These are phyloP conservation scores for Meloe dianella DNA, from an alignment of 2,888 invertebrate species.

Conservation along the genomic window DNA sequence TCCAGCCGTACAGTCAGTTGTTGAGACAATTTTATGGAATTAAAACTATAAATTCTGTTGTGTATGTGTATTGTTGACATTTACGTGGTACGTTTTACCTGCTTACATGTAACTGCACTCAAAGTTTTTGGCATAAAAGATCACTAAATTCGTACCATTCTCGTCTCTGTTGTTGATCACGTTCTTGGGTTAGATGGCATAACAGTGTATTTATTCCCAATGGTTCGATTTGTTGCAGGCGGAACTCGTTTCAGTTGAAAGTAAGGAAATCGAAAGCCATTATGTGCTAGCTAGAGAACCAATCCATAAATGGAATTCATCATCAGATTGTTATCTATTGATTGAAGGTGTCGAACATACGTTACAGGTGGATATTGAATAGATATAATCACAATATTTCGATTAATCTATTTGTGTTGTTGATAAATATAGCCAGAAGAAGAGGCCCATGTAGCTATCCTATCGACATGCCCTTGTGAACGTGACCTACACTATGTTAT, in stretches of 20 bases:
- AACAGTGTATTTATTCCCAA: background rate
- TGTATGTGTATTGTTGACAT: background rate
- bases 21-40: background rate
- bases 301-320: conserved; percentile 71
- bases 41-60: background rate
- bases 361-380: conserved; percentile 62
- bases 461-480: conserved; percentile 72
- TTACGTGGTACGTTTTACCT: background rate
- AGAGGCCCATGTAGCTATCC: conserved; percentile 67
- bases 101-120: conserved; percentile 12
- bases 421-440: conserved; percentile 64
- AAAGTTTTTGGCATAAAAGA: background rate
- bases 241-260: conserved; percentile 71
- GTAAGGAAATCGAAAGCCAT: conserved; percentile 73
- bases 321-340: conserved; percentile 70
- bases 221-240: conserved; percentile 62
- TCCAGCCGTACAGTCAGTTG: background rate
- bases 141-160: background rate
- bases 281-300: conserved; percentile 71
- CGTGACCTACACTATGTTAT: conserved; percentile 69
- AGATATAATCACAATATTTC: background rate
- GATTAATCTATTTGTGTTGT: background rate
- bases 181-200: background rate
- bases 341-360: conserved; percentile 71
- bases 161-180: background rate